Conservation (phyloP, 1,140 invertebrate species). For the Drosophila rhopaloa region DNA sequence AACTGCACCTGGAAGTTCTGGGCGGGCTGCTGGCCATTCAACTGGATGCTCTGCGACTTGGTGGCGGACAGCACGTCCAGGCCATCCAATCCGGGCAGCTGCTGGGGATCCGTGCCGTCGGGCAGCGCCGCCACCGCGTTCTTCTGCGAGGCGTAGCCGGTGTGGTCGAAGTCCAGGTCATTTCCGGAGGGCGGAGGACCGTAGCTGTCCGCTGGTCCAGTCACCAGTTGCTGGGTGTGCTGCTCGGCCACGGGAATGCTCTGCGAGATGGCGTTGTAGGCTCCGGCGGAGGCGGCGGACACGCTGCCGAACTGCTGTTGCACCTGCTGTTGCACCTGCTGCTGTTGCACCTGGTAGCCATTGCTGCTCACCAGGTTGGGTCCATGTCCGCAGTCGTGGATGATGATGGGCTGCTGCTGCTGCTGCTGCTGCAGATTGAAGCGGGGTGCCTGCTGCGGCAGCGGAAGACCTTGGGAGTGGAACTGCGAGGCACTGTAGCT, state of each 20-base stretch:
- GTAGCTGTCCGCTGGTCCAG: conserved; percentile 61
- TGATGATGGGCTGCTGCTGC: conserved; percentile 53
- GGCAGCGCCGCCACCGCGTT: conserved; percentile 61
- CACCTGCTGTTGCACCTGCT: conserved; percentile 47
- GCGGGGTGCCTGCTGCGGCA: conserved; percentile 65
- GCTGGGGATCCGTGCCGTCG: conserved; percentile 67
- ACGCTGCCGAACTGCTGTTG: conserved; percentile 57
- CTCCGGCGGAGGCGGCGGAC: conserved; percentile 42
- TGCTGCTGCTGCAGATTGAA: conserved; percentile 48
- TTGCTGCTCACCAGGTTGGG: conserved; percentile 71
- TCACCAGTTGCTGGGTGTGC: conserved; percentile 78
- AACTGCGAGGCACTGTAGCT: conserved; percentile 63
- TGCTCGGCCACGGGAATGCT: conserved; percentile 84
- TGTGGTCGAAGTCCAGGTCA: conserved; percentile 61
- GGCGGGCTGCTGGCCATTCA: conserved; percentile 86
- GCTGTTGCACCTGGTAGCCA: conserved; percentile 68
- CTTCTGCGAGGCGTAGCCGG: conserved; percentile 78
- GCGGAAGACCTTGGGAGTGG: conserved; percentile 69
- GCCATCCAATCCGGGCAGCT: conserved; percentile 71
- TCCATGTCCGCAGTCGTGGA: conserved; percentile 79
- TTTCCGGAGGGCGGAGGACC: conserved; percentile 73
- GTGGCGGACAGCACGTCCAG: conserved; percentile 86
- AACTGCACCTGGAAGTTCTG: conserved; percentile 91
- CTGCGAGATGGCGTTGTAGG: conserved; percentile 73
- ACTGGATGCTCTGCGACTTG: conserved; percentile 72